Evolutionary conservation across 1,140 invertebrate species (phyloP), one percentile per base, ranked within the genome.

Genomic region (Proctacanthus coquilletti): DNA sequence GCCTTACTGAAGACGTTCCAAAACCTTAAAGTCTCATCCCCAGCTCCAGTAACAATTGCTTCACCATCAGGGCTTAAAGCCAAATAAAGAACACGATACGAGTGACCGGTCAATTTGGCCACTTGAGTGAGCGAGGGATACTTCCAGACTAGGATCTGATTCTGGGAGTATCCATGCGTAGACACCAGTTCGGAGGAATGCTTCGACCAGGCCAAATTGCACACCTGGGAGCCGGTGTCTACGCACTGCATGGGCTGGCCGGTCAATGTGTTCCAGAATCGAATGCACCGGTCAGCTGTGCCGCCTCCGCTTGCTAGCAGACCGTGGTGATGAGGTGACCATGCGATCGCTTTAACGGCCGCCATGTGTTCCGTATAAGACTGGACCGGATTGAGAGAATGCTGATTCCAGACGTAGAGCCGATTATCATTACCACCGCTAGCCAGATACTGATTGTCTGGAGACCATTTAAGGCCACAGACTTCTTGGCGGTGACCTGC

Each of bases 1-100:
- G 89, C 89, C 70, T 98, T 98, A 45, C 86, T 93, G 61, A 98
- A 98, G 0, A 98, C 91, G 69, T 98, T 98, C 95, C 95, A 98
- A 64, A 98, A 98, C 11, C 96, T 68, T 5, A 99, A 66, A 1
- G 96, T 99, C 63, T 99, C 96, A 62, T 99, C 96, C 1, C 95
- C 96, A 13, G 95, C 95, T 8, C 95, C 96, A 0, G 96, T 99
- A 0, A 99, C 96, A 43, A 99, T 99, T 1, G 94, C 91, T 62
- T 98, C 94, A 14, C 95, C 96, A 64, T 98, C 94, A 0, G 96
- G 96, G 21, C 93, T 98, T 70, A 98, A 80, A 1, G 95, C 95
- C 46, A 99, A 61, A 62, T 98, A 98, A 1, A 99, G 68, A 4
- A 99, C 96, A 45, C 96, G 69, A 59, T 92, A 96, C 17, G 92